A percentile compares a stretch with the other conserved stretches of the same genome.
These are phyloP conservation scores for Valencia hispanica DNA, from an alignment of 2,797 vertebrate genomes.

Conservation along the genomic window DNA sequence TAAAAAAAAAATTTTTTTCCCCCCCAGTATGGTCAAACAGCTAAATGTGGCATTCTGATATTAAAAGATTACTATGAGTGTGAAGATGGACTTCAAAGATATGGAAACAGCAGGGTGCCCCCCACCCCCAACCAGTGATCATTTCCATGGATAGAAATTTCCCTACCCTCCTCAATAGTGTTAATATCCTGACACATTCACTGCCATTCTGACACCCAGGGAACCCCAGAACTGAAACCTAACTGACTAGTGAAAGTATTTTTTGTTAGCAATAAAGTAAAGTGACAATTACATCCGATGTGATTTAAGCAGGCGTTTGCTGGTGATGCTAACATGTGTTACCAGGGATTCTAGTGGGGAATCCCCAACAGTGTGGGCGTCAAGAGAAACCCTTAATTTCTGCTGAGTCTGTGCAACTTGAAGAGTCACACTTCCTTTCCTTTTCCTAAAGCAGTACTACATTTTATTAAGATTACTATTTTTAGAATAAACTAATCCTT, in stretches of 20 bases:
- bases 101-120: slow-evolving; percentile 53
- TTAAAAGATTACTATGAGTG: slow-evolving; percentile 13
- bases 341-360: slow-evolving; percentile 54
- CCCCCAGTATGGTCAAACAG: neutral
- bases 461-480: neutral
- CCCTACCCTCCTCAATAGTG: slow-evolving; percentile 52
- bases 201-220: slow-evolving; percentile 13
- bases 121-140: slow-evolving; percentile 33
- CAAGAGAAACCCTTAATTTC: slow-evolving; percentile 21
- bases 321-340: neutral
- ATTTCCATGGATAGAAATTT: slow-evolving; percentile 73
- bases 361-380: slow-evolving; percentile 45
- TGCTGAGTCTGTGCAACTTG: slow-evolving; percentile 4
- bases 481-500: neutral
- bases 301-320: neutral
- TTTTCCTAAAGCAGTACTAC: neutral
- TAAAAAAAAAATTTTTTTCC: neutral
- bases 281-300: neutral
- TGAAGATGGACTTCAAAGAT: slow-evolving; percentile 16
- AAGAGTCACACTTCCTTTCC: neutral
- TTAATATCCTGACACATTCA: slow-evolving; percentile 43
- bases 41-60: neutral
- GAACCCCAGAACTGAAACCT: slow-evolving; percentile 45
- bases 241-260: neutral
- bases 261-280: neutral